These are phyloP conservation scores for Spilarctia lutea DNA, from an alignment of 2,888 invertebrate species.

Conservation along the genomic window DNA sequence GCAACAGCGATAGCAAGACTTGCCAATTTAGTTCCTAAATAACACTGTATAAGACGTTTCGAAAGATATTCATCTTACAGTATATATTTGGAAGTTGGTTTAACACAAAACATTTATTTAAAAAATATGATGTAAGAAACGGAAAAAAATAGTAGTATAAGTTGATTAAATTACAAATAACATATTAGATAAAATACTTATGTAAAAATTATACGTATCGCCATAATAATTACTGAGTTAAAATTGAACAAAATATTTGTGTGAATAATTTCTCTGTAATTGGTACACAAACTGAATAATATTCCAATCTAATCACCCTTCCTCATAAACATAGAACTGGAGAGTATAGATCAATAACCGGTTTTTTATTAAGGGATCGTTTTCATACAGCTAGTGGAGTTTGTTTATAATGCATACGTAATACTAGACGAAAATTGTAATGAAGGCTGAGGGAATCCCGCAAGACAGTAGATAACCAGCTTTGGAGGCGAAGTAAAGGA, in stretches of 20 bases:
- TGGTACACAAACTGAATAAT: constrained; percentile 39
- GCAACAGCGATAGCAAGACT: constrained; percentile 37
- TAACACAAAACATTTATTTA: not conserved
- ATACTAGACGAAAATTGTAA: constrained; percentile 82
- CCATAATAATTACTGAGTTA: not conserved
- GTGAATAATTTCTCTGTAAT: not conserved
- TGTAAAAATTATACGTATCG: not conserved
- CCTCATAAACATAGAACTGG: constrained; percentile 53
- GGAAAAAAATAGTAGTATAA: too few relatives aligned
- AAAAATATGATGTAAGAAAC: not conserved
- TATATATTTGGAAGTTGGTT: not conserved
- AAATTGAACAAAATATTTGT: not conserved
- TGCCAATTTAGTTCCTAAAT: constrained; percentile 24
- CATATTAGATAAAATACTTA: too few relatives aligned
- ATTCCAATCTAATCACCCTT: constrained; percentile 41
- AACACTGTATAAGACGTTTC: constrained; percentile 27
- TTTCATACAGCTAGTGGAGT: constrained; percentile 54
- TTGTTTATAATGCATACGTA: constrained; percentile 75
- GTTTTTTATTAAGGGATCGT: constrained; percentile 59
- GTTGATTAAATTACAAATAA: too few relatives aligned
- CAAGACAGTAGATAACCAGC: constrained; percentile 80
- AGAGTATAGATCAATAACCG: constrained; percentile 48
- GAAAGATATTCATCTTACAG: constrained; percentile 29
- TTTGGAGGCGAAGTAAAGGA: constrained; percentile 57
- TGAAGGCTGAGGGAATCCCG: constrained; percentile 77